These are phyloP conservation scores for Platichthys flesus DNA, from an alignment of 2,113 vertebrate genomes.

Conservation along the genomic window DNA sequence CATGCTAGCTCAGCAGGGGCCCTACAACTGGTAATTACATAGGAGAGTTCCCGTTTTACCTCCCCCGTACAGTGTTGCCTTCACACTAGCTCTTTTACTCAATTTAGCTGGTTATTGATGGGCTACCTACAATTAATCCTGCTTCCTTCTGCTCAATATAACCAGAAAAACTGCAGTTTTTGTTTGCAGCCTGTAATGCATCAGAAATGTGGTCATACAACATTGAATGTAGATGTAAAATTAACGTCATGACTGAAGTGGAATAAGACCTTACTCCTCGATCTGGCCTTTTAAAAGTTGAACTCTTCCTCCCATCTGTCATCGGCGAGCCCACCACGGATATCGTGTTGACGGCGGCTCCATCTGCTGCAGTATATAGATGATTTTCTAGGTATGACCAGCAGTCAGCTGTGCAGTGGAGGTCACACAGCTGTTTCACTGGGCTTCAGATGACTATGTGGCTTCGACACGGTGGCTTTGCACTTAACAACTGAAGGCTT, in stretches of 20 bases:
- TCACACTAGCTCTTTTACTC: constrained; percentile 72
- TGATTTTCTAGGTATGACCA: constrained; percentile 21
- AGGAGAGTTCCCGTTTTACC: constrained; percentile 75
- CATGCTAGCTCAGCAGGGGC: constrained; percentile 76
- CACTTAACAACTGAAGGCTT: constrained; percentile 26
- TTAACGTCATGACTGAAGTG: constrained; percentile 14
- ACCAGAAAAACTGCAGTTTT: constrained; percentile 2
- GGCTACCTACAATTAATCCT: constrained; percentile 42
- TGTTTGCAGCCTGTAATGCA: neutral
- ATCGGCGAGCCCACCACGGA: constrained; percentile 20
- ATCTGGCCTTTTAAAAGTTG: constrained; percentile 48
- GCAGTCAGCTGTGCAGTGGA: constrained; percentile 28
- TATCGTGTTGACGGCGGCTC: constrained; percentile 42
- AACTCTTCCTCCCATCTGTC: constrained; percentile 51
- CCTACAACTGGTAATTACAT: constrained; percentile 79
- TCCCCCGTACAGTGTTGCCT: constrained; percentile 70
- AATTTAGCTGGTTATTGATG: constrained; percentile 52
- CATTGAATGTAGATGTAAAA: neutral
- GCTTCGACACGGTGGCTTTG: constrained; percentile 39
- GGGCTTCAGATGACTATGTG: constrained; percentile 29
- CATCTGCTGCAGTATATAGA: constrained; percentile 50
- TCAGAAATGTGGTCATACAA: constrained; percentile 14
- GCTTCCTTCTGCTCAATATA: constrained; percentile 13
- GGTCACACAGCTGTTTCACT: constrained; percentile 43
- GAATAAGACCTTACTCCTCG: constrained; percentile 37